Percentiles rank a stretch among this genome's conserved stretches.
phyloP scores from a whole-genome alignment of 2,888 invertebrate species.

The Beris morrisii region DNA sequence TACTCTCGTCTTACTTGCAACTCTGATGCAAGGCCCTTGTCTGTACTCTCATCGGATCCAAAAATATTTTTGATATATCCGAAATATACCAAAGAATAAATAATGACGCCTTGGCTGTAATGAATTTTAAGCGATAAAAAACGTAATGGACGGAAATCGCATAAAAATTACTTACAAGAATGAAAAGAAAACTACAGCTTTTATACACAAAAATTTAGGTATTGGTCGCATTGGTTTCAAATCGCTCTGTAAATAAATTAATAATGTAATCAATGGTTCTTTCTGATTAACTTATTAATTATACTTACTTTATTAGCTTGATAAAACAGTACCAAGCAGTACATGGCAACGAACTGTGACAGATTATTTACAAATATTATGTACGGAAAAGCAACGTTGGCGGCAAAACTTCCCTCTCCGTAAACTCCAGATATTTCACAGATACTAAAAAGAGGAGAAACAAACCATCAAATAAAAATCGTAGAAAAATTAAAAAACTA shows the following conservation, averaged over 20 bases:
- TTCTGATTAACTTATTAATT: neutral
- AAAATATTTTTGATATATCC: constrained; percentile 78
- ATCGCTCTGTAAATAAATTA: constrained; percentile 57
- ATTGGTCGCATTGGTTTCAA: constrained; percentile 90
- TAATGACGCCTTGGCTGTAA: constrained; percentile 87
- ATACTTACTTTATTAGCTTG: constrained; percentile 72
- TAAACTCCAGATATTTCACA: constrained; percentile 85
- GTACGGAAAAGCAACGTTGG: constrained; percentile 85
- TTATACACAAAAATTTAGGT: constrained; percentile 94
- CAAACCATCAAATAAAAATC: too few species aligned
- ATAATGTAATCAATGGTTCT: neutral
- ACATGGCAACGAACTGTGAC: constrained; percentile 96
- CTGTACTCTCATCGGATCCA: constrained; percentile 66
- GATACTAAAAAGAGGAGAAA: constrained; percentile 62
- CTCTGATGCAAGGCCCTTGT: constrained; percentile 76
- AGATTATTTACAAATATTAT: constrained; percentile 86
- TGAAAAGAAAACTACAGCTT: constrained; percentile 96
- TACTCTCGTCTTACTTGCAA: constrained; percentile 68
- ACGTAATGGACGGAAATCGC: too few species aligned
- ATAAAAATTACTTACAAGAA: constrained; percentile 80
- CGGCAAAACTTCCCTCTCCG: constrained; percentile 87
- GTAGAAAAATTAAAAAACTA: too few species aligned
- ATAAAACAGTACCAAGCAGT: constrained; percentile 92
- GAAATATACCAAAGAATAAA: constrained; percentile 82
- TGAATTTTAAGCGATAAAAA: constrained; percentile 32